phyloP scores from a whole-genome alignment of 2,888 invertebrate genomes.

The Heliconius erato region DNA sequence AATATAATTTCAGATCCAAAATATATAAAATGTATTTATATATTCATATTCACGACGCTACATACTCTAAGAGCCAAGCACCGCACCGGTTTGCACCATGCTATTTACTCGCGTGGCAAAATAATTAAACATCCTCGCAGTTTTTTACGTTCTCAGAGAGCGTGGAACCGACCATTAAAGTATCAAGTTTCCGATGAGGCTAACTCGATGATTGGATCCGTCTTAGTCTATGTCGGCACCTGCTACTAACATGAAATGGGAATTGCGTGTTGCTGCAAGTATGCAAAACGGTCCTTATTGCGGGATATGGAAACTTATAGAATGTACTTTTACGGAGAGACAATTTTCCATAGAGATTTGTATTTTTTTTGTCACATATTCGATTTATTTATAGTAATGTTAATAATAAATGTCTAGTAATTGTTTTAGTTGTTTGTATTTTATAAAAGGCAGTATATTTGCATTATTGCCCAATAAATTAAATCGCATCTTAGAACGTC shows the following conservation, averaged over 20 bases:
- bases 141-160: constrained; percentile 71
- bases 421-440: neutral
- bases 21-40: neutral
- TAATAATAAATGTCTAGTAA: neutral
- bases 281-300: constrained; percentile 40
- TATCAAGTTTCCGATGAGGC: constrained; percentile 74
- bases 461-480: constrained; percentile 37
- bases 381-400: too few species aligned
- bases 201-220: constrained; percentile 80
- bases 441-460: constrained; percentile 27
- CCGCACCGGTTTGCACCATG: constrained; percentile 37
- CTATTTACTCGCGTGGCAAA: constrained; percentile 47
- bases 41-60: neutral
- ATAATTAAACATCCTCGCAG: constrained; percentile 49
- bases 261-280: constrained; percentile 42
- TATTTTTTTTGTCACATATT: neutral
- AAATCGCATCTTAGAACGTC: constrained; percentile 46
- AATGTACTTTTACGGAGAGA: neutral
- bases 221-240: constrained; percentile 67
- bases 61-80: constrained; percentile 15
- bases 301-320: constrained; percentile 17
- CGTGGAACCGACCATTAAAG: constrained; percentile 73
- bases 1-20: neutral
- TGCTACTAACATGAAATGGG: constrained; percentile 56
- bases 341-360: neutral